A percentile compares a stretch with the other conserved stretches of the same genome.
Conservation (phyloP, 2,797 vertebrate genomes). For the Strix occidentalis region DNA sequence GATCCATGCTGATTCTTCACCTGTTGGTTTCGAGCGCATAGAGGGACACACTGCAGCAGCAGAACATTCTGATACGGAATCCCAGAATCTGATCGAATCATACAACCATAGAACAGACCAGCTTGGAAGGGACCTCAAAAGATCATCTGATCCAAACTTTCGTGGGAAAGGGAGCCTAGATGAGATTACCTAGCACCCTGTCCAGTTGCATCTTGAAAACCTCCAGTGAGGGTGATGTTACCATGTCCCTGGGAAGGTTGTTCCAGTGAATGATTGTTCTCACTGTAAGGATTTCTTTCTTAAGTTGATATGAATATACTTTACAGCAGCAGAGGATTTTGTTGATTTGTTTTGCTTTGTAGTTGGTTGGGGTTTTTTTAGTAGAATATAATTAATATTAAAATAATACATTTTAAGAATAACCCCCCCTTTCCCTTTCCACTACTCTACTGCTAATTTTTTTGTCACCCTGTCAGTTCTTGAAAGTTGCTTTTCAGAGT, state of each 20-base stretch:
- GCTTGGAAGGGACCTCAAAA: neutral
- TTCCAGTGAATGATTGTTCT: neutral
- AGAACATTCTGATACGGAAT: neutral
- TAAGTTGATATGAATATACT: neutral
- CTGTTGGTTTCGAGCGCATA: neutral
- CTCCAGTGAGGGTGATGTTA: neutral
- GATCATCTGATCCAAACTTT: neutral
- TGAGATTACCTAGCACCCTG: neutral
- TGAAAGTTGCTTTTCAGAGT: neutral
- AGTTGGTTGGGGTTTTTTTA: neutral
- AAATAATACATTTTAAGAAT: neutral
- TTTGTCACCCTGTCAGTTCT: neutral
- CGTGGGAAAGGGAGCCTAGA: neutral
- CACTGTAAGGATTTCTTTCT: neutral
- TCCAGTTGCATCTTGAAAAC: neutral
- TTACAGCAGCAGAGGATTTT: neutral
- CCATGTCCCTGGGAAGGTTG: neutral
- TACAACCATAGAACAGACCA: neutral
- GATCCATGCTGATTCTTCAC: neutral
- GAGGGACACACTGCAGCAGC: neutral
- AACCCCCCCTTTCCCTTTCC: neutral
- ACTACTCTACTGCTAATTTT: neutral
- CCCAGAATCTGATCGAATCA: neutral
- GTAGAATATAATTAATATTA: neutral
- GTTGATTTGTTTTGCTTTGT: neutral